Conservation (phyloP, 2,113 vertebrate genomes). For the Gorsachius goisagi region DNA sequence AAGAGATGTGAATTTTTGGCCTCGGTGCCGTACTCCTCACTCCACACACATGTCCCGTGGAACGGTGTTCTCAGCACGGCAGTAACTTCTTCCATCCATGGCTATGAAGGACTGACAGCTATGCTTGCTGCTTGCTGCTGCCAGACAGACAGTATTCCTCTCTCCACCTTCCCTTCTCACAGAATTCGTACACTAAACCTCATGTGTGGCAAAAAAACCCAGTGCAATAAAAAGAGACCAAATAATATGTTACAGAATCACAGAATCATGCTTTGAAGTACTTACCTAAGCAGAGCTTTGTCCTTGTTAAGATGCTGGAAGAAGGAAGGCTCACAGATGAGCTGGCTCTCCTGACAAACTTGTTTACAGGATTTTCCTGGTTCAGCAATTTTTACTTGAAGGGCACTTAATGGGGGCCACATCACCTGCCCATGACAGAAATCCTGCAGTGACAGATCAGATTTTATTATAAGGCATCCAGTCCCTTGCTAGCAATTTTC, state of each 20-base stretch:
- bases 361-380: slow-evolving; percentile 93
- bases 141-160: neutral
- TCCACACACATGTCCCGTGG: neutral
- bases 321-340: slow-evolving; percentile 97
- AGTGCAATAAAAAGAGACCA: neutral
- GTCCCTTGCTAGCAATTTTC: neutral
- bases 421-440: slow-evolving; percentile 99
- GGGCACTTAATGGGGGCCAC: slow-evolving; percentile 93
- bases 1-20: neutral
- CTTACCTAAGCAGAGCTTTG: slow-evolving; percentile 88
- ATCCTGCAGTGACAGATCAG: slow-evolving; percentile 77
- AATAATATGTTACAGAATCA: neutral
- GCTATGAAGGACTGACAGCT: neutral
- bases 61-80: neutral
- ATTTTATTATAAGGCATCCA: neutral
- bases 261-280: neutral
- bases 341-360: slow-evolving; percentile 95
- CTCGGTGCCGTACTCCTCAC: neutral
- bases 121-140: neutral
- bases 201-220: neutral
- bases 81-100: neutral
- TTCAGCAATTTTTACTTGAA: slow-evolving; percentile 91
- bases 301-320: slow-evolving; percentile 99
- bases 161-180: neutral
- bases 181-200: neutral